Evolutionary conservation across 1,140 invertebrate genomes (phyloP).

Genomic region (Aphelinus certus): DNA sequence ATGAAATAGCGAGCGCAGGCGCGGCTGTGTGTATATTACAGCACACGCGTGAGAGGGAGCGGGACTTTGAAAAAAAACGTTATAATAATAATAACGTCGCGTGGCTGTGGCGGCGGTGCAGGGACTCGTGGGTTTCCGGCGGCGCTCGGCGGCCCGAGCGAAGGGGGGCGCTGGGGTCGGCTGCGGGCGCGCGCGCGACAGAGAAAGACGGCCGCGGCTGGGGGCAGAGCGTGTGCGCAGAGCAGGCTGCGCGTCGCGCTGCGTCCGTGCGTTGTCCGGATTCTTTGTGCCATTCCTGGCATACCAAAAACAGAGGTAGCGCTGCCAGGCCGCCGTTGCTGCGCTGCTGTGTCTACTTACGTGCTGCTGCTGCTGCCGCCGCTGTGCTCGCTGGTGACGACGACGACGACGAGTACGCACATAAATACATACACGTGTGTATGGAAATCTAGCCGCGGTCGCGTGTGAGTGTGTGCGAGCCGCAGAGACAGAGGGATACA

Average conservation of each 20-base stretch:
- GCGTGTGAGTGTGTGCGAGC: neutral
- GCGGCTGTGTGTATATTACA: too few relatives aligned
- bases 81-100: neutral
- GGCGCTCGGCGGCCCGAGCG: neutral
- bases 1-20: too few relatives aligned
- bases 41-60: too few relatives aligned
- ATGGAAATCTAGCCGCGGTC: neutral
- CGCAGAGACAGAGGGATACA: too few relatives aligned
- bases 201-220: constrained; percentile 52
- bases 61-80: too few relatives aligned
- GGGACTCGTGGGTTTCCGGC: neutral
- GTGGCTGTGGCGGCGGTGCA: neutral
- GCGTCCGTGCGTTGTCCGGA: constrained; percentile 88
- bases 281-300: constrained; percentile 94
- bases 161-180: constrained; percentile 21
- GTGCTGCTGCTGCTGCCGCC: neutral
- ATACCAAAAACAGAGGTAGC: constrained; percentile 84
- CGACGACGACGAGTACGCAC: too few relatives aligned
- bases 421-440: neutral
- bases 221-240: constrained; percentile 81
- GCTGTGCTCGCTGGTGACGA: neutral
- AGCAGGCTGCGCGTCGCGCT: constrained; percentile 80
- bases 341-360: neutral
- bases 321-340: constrained; percentile 42
- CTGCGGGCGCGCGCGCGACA: constrained; percentile 61